Base-by-base conservation (phyloP, 1,140 invertebrate genomes). In the Paraescarpia echinospica region DNA sequence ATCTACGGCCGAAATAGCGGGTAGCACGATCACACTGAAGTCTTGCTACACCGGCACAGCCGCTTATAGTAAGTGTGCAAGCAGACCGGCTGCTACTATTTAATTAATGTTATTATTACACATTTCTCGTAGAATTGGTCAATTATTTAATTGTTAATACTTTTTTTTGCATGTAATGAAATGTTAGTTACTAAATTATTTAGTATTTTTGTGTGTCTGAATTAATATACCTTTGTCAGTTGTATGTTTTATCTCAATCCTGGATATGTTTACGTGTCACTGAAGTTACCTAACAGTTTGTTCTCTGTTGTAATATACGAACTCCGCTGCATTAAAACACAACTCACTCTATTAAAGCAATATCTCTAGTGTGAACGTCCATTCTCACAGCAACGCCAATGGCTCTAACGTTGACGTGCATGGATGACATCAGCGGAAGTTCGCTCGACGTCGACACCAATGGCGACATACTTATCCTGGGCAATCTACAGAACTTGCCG, bases 21-120 rank as follows among this genome's bases (percentile, higher is more conserved):
- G 90, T 14, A 41, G 35, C 90, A 90, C 34, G 8, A 90, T 90
- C 90, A 90, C 90, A 35, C 90, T 90, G 34, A 90, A 90, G 9
- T 35, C 90, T 34, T 90, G 90, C 35, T 90, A 90, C 90, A 90
- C 18, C 35, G 90, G 90, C 18, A 33, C 18, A n/a, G 35, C 90
- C 9, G n/a, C 34, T 2, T 90, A 41, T 12, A 90, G 90, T 90
- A 41, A 90, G 90, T 90, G 90, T 33, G 89, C 14, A 41, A 4
- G 41, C 41, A 41, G 41, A 41, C 41, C 4, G 41, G 41, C 41
- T 41, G 41, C 12, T 41, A 41, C 4, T n/a, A n/a, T 41, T 12
- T 6, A 12, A 41, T 41, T 41, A 41, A 41, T 12, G 41, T 41
- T 41, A 41, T 41, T 41, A 12, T 41, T 41, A 41, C 4, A 6